Evolutionary conservation across 2,113 vertebrate species (phyloP).

Genomic region (Antigone vipio): DNA sequence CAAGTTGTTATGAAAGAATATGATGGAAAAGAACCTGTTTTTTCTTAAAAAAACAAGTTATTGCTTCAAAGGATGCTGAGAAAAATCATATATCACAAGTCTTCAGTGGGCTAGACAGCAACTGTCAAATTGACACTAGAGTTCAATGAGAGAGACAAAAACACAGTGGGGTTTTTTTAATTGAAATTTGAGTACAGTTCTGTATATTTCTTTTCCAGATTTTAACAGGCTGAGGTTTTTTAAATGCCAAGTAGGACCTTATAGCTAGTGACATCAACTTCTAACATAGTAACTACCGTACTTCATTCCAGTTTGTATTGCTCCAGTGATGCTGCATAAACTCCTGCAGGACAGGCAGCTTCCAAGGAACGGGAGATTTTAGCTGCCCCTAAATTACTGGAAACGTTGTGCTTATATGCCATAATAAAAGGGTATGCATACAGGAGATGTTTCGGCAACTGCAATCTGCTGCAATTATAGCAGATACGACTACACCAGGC

Average conservation of each 20-base stretch:
- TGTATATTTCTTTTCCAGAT: background rate
- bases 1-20: background rate
- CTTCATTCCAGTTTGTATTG: background rate
- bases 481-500: constrained; percentile 25
- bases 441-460: constrained; percentile 22
- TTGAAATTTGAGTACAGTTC: background rate
- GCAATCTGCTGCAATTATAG: constrained; percentile 56
- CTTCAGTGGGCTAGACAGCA: background rate
- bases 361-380: constrained; percentile 33
- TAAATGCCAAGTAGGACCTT: background rate
- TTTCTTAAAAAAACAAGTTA: background rate
- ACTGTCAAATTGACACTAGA: background rate
- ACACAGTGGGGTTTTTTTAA: background rate
- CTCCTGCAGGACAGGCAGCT: background rate
- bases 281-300: background rate
- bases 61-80: background rate
- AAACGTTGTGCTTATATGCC: constrained; percentile 35
- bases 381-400: constrained; percentile 53
- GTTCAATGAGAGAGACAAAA: background rate
- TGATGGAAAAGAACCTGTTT: background rate
- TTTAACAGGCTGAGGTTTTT: background rate
- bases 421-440: constrained; percentile 43
- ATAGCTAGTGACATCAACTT: background rate
- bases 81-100: background rate
- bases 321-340: background rate